phyloP scores from a whole-genome alignment of 53 echinoderm and acorn worm genomes.

The Arbacia lixula region DNA sequence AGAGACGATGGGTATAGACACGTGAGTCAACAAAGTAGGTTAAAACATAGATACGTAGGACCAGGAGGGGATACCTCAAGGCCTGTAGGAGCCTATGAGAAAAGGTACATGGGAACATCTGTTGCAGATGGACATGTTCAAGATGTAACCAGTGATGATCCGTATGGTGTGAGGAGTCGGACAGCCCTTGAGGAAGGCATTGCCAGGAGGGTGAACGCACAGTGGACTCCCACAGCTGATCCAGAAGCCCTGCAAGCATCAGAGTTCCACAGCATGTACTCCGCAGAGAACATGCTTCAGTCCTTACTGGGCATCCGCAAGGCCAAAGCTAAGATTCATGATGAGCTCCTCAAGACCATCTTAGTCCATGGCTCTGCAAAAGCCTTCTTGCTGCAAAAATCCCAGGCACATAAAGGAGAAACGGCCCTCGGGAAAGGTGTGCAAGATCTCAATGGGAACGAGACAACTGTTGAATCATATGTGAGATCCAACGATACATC shows the following conservation, averaged over 20 bases:
- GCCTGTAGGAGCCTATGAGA: background rate
- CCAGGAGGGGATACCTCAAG: too few species aligned
- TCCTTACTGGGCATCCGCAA: constrained; percentile 70
- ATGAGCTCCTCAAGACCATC: constrained; percentile 64
- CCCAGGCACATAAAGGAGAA: background rate
- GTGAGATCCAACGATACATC: background rate
- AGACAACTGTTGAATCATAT: background rate
- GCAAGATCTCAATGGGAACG: background rate
- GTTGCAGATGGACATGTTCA: too few species aligned
- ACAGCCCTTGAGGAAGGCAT: constrained; percentile 4
- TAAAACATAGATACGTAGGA: too few species aligned
- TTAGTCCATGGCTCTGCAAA: constrained; percentile 10
- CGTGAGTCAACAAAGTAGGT: too few species aligned
- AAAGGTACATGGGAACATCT: background rate
- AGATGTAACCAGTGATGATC: background rate
- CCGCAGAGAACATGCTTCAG: constrained; percentile 73
- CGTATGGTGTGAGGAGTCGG: background rate
- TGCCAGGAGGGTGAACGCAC: background rate
- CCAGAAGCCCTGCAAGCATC: constrained; percentile 50
- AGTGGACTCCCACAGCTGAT: background rate
- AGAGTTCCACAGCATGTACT: constrained; percentile 45
- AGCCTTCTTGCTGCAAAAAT: background rate
- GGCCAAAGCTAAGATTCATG: constrained; percentile 68
- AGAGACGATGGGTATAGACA: background rate
- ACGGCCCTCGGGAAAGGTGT: background rate